Conservation (phyloP, 2,888 invertebrate genomes). For the Conomelus anceps region DNA sequence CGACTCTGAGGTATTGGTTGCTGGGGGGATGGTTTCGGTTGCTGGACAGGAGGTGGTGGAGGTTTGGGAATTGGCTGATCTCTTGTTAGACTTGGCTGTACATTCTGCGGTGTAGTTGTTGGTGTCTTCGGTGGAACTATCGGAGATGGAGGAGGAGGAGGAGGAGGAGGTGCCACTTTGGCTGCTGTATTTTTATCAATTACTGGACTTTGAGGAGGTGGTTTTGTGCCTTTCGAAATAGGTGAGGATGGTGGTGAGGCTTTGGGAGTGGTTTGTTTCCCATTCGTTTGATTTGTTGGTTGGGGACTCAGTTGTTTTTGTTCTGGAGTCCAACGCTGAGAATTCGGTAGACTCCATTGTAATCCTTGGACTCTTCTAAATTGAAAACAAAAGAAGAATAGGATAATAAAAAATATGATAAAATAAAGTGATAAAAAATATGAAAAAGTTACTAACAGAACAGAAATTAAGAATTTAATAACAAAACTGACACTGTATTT, state of each 20-base stretch:
- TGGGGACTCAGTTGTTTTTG: background rate
- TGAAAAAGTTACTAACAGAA: no score
- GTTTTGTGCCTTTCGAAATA: background rate
- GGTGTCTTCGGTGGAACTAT: background rate
- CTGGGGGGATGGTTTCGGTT: background rate
- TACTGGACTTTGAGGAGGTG: background rate
- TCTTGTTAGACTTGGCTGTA: no score
- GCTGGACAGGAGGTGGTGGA: background rate
- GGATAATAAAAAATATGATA: background rate
- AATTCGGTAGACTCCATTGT: background rate
- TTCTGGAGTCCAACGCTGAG: background rate
- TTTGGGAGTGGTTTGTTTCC: background rate
- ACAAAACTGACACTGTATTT: no score
- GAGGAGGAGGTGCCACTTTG: background rate
- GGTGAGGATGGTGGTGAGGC: background rate
- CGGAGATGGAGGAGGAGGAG: background rate
- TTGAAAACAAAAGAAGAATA: background rate
- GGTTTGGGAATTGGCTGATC: no score
- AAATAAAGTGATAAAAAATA: background rate
- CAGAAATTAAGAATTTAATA: no score
- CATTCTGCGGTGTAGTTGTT: no score
- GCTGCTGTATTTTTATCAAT: background rate
- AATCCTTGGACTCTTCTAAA: background rate
- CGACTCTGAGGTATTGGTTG: background rate
- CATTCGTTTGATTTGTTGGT: background rate